A percentile compares a stretch with the other conserved stretches of the same genome.
These are phyloP conservation scores for Steatocranus sp. DNA, from an alignment of 2,797 vertebrate species.

Conservation along the genomic window DNA sequence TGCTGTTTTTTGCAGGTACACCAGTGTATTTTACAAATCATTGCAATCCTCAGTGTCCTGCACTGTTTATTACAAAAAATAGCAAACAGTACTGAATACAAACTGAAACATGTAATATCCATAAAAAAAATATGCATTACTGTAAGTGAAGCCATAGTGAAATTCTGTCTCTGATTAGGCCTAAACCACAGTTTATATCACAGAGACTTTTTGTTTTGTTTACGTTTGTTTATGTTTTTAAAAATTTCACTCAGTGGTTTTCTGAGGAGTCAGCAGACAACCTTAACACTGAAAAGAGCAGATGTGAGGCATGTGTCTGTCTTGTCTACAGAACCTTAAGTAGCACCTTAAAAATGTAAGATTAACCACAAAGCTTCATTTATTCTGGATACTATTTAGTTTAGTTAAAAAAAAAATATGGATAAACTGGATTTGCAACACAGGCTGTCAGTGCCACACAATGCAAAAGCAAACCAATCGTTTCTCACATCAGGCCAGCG, in stretches of 20 bases:
- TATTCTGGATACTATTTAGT: background rate
- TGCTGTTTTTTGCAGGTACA: background rate
- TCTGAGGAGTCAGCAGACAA: background rate
- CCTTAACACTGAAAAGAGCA: background rate
- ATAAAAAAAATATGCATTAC: slow-evolving; percentile 1
- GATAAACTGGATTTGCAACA: background rate
- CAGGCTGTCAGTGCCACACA: background rate
- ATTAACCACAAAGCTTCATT: background rate
- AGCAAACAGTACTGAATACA: slow-evolving; percentile 7
- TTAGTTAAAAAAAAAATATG: background rate
- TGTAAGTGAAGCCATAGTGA: background rate
- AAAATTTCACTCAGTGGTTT: background rate
- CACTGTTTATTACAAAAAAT: slow-evolving; percentile 33
- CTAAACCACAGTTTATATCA: background rate
- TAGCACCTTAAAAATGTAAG: background rate
- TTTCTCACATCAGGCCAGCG: background rate
- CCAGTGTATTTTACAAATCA: background rate
- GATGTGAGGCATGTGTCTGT: slow-evolving; percentile 4
- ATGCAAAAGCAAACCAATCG: background rate
- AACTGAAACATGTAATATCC: background rate
- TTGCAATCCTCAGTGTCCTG: slow-evolving; percentile 49
- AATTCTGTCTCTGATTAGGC: background rate
- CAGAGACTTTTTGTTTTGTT: background rate
- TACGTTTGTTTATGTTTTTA: background rate
- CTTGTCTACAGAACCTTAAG: background rate